Conservation (phyloP, 1,140 invertebrate genomes). For the Lamellibrachia luymesi region DNA sequence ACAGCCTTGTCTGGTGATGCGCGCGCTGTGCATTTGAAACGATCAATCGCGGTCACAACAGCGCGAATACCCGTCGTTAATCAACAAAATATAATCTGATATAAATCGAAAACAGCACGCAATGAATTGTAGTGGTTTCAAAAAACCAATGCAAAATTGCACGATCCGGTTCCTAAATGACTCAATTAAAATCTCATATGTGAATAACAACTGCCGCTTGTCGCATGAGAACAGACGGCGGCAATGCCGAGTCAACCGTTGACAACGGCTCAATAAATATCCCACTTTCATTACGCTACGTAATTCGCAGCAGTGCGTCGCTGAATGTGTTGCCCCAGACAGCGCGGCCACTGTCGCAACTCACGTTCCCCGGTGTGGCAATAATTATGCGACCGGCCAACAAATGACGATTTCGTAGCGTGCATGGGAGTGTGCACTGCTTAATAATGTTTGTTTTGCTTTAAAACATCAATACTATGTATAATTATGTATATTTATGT, state of each 20-base stretch:
- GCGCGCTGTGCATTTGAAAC: neutral
- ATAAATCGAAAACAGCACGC: neutral
- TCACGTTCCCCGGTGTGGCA: too few relatives aligned
- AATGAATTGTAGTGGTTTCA: neutral
- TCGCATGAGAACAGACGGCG: neutral
- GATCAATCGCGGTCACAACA: neutral
- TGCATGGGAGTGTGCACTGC: too few relatives aligned
- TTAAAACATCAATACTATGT: too few relatives aligned
- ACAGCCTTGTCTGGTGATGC: neutral
- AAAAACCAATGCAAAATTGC: neutral
- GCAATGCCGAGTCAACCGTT: neutral
- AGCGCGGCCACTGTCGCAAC: too few relatives aligned
- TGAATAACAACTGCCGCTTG: neutral
- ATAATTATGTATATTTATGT: too few relatives aligned
- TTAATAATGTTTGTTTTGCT: too few relatives aligned
- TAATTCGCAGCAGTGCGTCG: neutral
- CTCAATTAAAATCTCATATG: constrained; percentile 1
- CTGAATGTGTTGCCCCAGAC: neutral
- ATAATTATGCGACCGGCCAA: too few relatives aligned
- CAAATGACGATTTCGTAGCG: too few relatives aligned
- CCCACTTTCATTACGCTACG: neutral
- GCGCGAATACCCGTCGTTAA: neutral
- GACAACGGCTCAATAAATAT: neutral
- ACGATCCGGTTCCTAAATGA: neutral
- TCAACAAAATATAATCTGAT: neutral